Base-by-base conservation (phyloP, 2,888 invertebrate genomes). In the Brachynemurus nebulosus region DNA sequence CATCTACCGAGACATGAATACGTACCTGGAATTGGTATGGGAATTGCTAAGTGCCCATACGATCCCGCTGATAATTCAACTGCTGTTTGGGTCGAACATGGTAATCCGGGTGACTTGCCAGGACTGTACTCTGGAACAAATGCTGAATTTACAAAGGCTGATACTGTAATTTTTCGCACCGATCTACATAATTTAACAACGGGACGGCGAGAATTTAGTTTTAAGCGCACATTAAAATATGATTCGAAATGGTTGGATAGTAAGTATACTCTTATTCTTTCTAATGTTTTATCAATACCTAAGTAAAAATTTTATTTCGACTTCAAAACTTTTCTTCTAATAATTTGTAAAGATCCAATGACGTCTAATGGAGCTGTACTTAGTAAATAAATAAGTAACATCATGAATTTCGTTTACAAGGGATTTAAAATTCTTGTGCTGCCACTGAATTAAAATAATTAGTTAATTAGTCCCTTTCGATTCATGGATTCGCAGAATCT, bases 41-140 rank as follows among this genome's bases (percentile, higher is more conserved):
- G 80, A 18, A 73, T 74, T 45, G 83, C 80, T 40, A 75, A 78
- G 57, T 81, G 81, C 58, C 80, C 82, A 9, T 80, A 77, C 57
- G 80, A 82, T 63, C 80, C 80, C 1, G 72, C 73, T 46, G 79
- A 82, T 62, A 83, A 83, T 65, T 77, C 77, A 53, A 82, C 83
- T 2, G 80, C 80, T 4, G 74, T 82, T 27, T 80, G 78, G 74
- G 76, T 79, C 60, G 78, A 76, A 45, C 62, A 65, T 48, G 80
- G 80, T 48, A 80, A 80, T 59, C 77, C 80, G 44, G 77, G 74
- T 45, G 71, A 68, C 33, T 62, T 78, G 36, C 72, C 78, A 20
- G 74, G 77, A 0, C 64, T 83, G 6, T 83, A 81, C 61, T 74
- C 81, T n/a, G 83, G 80, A 21, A 82, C 82, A 20, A 78, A 80